Percentiles rank a stretch among this genome's conserved stretches.
phyloP scores from a whole-genome alignment of 2,113 vertebrate genomes.

The Uropsilus gracilis region DNA sequence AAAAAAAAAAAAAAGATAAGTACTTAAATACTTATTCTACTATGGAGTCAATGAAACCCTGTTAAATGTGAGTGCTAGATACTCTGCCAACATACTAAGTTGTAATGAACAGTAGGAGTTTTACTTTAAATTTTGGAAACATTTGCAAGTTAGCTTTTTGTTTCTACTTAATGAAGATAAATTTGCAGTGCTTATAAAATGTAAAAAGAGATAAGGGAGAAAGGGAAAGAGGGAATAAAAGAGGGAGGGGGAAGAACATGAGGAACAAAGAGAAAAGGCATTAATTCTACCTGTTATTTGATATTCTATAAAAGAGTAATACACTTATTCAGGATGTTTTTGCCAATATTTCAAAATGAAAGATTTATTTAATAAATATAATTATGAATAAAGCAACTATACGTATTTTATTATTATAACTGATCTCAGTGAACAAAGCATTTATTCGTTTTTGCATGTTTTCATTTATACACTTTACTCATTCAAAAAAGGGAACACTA shows the following conservation, averaged over 20 bases:
- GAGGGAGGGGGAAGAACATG: not conserved
- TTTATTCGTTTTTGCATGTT: not conserved
- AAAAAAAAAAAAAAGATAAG: not conserved
- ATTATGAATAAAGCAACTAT: not conserved
- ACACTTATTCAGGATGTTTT: not conserved
- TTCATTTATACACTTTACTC: not conserved
- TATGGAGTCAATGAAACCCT: not conserved
- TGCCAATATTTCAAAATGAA: not conserved
- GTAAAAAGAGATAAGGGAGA: not conserved
- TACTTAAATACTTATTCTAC: not conserved
- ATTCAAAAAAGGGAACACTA: not conserved
- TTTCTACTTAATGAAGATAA: not conserved
- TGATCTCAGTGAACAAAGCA: not conserved
- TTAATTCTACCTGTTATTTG: not conserved
- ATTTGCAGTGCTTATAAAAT: not conserved
- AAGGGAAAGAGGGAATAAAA: accelerated
- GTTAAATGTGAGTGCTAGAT: not conserved
- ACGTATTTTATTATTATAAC: not conserved
- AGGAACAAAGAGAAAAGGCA: not conserved
- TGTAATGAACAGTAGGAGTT: not conserved
- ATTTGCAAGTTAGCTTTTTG: not conserved
- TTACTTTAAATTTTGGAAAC: not conserved
- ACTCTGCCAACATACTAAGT: not conserved
- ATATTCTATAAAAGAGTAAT: not conserved
- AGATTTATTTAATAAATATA: not conserved